Conservation (phyloP, 2,113 vertebrate genomes). For the Colius striatus region DNA sequence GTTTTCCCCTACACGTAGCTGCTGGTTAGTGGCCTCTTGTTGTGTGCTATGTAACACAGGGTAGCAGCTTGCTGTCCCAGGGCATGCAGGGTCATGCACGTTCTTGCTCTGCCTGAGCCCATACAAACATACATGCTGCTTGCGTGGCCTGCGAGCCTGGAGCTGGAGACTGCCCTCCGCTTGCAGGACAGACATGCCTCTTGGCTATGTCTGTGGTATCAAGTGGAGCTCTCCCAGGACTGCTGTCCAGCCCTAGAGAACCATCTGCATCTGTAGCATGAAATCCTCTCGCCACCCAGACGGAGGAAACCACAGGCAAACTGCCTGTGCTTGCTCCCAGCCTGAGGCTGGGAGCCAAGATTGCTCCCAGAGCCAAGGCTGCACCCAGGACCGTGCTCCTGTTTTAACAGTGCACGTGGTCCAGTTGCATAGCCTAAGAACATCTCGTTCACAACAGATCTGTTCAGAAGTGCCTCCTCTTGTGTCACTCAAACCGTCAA, state of each 20-base stretch:
- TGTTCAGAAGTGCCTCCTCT: neutral
- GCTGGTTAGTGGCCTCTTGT: neutral
- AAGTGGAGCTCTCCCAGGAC: neutral
- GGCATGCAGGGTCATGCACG: neutral
- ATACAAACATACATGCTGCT: neutral
- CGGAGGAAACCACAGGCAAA: neutral
- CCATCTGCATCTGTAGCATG: neutral
- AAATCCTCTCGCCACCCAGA: neutral
- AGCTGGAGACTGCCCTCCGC: neutral
- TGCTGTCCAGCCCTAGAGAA: neutral
- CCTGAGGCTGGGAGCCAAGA: neutral
- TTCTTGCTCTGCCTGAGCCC: neutral
- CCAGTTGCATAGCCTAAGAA: neutral
- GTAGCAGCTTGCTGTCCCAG: rapidly evolving
- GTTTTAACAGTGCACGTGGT: neutral
- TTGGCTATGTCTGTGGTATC: neutral
- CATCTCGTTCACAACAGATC: neutral
- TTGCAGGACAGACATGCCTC: neutral
- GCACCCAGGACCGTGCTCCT: neutral
- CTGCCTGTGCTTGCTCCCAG: neutral
- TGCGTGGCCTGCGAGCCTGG: neutral
- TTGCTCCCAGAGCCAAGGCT: neutral
- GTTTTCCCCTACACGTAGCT: neutral
- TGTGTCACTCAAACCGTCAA: neutral
- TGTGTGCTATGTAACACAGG: neutral